phyloP scores from a whole-genome alignment of 2,113 vertebrate species.

The Ochotona curzoniae region DNA sequence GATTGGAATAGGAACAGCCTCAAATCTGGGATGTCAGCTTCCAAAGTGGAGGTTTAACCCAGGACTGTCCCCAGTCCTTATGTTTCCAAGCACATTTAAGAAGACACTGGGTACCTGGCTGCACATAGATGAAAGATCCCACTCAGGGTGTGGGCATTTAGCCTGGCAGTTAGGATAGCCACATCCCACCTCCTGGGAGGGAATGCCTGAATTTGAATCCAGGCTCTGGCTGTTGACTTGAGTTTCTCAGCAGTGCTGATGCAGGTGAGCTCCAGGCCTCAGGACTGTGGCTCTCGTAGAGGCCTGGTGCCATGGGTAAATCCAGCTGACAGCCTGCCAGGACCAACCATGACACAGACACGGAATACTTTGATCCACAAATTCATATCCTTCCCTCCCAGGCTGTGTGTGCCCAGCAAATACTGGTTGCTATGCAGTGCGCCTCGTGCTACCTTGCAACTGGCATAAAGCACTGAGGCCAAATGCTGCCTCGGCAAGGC shows the following conservation, averaged over 20 bases:
- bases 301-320: not conserved
- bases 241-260: too few species aligned
- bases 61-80: too few species aligned
- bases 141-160: not conserved
- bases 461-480: not conserved
- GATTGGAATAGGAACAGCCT: too few species aligned
- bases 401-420: not conserved
- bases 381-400: not conserved
- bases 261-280: not conserved
- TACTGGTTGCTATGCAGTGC: not conserved
- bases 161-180: too few species aligned
- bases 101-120: not conserved
- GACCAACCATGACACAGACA: not conserved
- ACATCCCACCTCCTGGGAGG: too few species aligned
- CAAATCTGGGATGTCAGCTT: too few species aligned
- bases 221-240: too few species aligned
- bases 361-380: not conserved
- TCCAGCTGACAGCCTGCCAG: not conserved
- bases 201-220: too few species aligned
- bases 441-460: slow-evolving; percentile 5
- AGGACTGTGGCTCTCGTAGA: not conserved
- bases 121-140: not conserved
- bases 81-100: not conserved
- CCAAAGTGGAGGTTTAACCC: too few species aligned
- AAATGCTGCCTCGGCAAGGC: slow-evolving; percentile 16